phyloP scores from a whole-genome alignment of 2,113 vertebrate species.

The Ochotona curzoniae region DNA sequence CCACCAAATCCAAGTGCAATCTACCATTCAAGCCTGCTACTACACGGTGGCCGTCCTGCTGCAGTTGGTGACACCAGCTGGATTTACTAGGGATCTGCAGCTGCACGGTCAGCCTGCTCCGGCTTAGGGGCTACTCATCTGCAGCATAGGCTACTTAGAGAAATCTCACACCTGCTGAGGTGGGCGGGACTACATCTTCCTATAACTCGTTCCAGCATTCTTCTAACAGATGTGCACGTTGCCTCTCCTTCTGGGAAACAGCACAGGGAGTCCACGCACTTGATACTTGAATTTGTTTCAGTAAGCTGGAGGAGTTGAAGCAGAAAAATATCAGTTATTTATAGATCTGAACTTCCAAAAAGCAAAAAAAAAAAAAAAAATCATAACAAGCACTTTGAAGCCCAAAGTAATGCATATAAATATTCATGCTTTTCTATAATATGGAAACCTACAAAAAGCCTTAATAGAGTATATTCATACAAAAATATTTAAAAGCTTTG shows the following conservation, averaged over 20 bases:
- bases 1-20: slow-evolving; percentile 50
- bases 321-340: slow-evolving; percentile 57
- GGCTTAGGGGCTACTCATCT: slow-evolving; percentile 87
- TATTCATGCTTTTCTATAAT: slow-evolving; percentile 27
- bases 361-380: neutral
- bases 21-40: slow-evolving; percentile 68
- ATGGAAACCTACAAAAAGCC: slow-evolving; percentile 20
- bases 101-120: slow-evolving; percentile 85
- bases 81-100: slow-evolving; percentile 81
- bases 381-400: slow-evolving; percentile 21
- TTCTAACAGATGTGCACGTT: slow-evolving; percentile 92
- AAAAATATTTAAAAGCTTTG: slow-evolving; percentile 41
- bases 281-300: slow-evolving; percentile 91
- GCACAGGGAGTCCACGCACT: slow-evolving; percentile 98
- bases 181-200: slow-evolving; percentile 89
- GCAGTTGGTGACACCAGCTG: slow-evolving; percentile 74
- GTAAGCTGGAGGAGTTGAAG: slow-evolving; percentile 85
- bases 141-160: slow-evolving; percentile 90
- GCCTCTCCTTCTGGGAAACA: slow-evolving; percentile 96
- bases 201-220: slow-evolving; percentile 94
- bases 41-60: slow-evolving; percentile 68
- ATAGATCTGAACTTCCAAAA: neutral
- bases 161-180: slow-evolving; percentile 92
- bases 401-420: slow-evolving; percentile 28
- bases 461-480: neutral